Evolutionary conservation across 1,140 invertebrate species (phyloP).

Genomic region (Bombus sibiricus): DNA sequence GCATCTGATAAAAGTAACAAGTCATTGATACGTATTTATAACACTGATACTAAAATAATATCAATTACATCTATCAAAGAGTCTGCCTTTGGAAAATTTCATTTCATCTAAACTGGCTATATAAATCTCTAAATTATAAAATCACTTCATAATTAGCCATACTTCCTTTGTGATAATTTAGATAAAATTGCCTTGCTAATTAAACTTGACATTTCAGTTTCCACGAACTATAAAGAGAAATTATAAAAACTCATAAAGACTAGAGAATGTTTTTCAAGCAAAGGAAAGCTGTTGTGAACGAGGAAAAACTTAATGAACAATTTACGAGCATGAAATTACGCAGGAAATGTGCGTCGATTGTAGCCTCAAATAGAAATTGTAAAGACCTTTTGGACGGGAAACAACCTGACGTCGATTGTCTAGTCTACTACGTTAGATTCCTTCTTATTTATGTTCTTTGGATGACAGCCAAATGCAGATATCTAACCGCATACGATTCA

Average conservation of each 20-base stretch:
- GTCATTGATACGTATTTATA: background rate
- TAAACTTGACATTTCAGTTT: background rate
- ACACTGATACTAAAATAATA: background rate
- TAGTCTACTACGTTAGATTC: conserved; percentile 17
- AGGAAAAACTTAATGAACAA: background rate
- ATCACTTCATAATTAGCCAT: background rate
- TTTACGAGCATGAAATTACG: background rate
- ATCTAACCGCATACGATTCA: conserved; percentile 12
- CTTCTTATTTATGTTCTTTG: conserved; percentile 57
- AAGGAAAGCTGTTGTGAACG: background rate
- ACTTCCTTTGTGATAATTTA: background rate
- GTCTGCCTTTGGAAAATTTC: background rate
- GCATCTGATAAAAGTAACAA: background rate
- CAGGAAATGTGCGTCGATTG: background rate
- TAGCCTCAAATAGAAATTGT: conserved; percentile 36
- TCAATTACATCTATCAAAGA: background rate
- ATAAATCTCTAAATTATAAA: background rate
- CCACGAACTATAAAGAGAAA: background rate
- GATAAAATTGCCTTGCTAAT: background rate
- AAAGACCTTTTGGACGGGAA: conserved; percentile 32
- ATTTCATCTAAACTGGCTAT: background rate
- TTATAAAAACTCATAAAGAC: background rate
- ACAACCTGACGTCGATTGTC: conserved; percentile 40
- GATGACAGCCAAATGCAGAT: conserved; percentile 59
- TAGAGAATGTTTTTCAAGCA: background rate